Conservation (phyloP, 1,140 invertebrate species). For the Eciton burchellii region DNA sequence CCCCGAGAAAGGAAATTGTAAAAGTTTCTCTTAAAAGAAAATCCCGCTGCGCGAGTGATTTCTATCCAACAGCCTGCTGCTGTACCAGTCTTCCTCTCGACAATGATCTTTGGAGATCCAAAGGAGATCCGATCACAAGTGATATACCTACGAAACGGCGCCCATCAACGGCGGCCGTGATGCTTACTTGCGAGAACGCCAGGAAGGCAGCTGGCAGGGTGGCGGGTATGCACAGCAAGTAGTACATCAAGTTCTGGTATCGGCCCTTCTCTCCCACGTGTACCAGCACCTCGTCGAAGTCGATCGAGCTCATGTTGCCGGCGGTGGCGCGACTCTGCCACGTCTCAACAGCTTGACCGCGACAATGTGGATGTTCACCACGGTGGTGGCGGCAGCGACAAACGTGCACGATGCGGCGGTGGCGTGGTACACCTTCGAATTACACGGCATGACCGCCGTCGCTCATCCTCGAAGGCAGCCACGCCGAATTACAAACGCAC, state of each 20-base stretch:
- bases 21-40: neutral
- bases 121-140: neutral
- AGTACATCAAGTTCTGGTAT: constrained; percentile 90
- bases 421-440: constrained; percentile 67
- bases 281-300: constrained; percentile 89
- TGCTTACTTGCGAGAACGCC: constrained; percentile 88
- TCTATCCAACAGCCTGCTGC: neutral
- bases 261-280: constrained; percentile 89
- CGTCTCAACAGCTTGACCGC: constrained; percentile 45
- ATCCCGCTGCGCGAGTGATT: neutral
- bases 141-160: neutral
- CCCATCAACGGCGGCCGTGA: neutral
- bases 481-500: constrained; percentile 41
- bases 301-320: constrained; percentile 86
- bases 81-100: neutral
- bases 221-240: constrained; percentile 89
- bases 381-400: constrained; percentile 28
- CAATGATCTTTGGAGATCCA: neutral
- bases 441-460: constrained; percentile 73
- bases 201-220: constrained; percentile 89
- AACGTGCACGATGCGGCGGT: constrained; percentile 62
- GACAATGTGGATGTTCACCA: constrained; percentile 40
- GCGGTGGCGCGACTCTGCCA: constrained; percentile 53
- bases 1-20: no score
- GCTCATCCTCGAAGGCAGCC: constrained; percentile 59